Base-by-base conservation (phyloP, 2,888 invertebrate species). In the Drosophila neonasuta region DNA sequence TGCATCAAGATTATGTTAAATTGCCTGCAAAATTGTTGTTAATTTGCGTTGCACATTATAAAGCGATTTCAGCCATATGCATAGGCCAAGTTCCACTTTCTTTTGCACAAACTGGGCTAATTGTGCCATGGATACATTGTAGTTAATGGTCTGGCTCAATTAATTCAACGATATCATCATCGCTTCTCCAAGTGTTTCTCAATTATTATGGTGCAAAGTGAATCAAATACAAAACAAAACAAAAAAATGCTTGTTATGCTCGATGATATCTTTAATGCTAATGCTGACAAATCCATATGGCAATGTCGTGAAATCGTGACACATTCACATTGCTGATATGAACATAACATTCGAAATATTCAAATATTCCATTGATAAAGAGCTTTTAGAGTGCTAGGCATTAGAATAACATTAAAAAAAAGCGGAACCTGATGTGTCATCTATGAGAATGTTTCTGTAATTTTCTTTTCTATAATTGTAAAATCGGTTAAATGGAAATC, bases 11-110 rank as follows among this genome's bases (percentile, higher is more conserved):
- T 86, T 77, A 78, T 82, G 84, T 86, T 87, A 81, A 86, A 86
- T 86, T 86, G 86, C 55, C 73, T 76, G 84, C 70, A 82, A 86
- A 87, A 87, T 82, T 86, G 84, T 79, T 85, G 80, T 73, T 84
- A 86, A 84, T 84, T 84, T 80, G 68, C 77, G 60, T 56, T 70
- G 75, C 74, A 77, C 80, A 84, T 84, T 86, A 86, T 78, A 82
- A 80, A 85, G 77, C 85, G 66, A 82, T 85, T 80, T 71, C 69
- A 68, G 44, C 60, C 72, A 72, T 74, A 71, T 84, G 76, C 71
- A 62, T 67, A 76, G 76, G 65, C 78, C 67, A 80, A 85, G 82
- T 71, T 78, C 82, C 81, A 80, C 83, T 85, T 82, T 82, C 85
- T 71, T 67, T 49, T 13, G 24, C 51, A 46, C 68, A 52, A 83